A percentile compares a stretch with the other conserved stretches of the same genome.
phyloP scores from a whole-genome alignment of 2,888 invertebrate species.

The Drosophila conformis region DNA sequence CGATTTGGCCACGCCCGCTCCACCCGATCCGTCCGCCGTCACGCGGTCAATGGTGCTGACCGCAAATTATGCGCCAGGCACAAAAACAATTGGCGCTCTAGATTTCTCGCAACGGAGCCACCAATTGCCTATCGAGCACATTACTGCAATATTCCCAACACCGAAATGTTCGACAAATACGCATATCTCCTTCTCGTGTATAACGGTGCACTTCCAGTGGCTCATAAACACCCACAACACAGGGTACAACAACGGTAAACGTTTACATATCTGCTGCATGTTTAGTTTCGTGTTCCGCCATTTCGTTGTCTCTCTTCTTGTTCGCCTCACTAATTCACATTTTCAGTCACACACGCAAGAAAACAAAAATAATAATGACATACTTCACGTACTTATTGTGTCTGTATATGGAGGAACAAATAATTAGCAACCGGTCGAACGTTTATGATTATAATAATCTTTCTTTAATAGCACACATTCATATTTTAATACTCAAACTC shows the following conservation, averaged over 20 bases:
- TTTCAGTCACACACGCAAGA: not conserved
- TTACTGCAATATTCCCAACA: constrained; percentile 20
- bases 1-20: constrained; percentile 19
- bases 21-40: not conserved
- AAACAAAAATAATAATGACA: not conserved
- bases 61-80: constrained; percentile 40
- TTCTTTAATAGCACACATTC: not conserved
- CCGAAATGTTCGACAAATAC: constrained; percentile 22
- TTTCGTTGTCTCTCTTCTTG: constrained; percentile 40
- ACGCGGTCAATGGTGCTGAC: constrained; percentile 20
- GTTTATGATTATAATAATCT: not conserved
- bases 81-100: constrained; percentile 34
- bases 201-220: constrained; percentile 9
- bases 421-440: not conserved
- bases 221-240: constrained; percentile 17
- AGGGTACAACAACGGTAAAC: constrained; percentile 7
- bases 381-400: not conserved
- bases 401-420: not conserved
- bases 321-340: constrained; percentile 1
- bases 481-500: not conserved
- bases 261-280: constrained; percentile 41
- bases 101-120: constrained; percentile 11
- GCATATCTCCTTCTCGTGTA: not conserved
- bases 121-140: constrained; percentile 36
- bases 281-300: constrained; percentile 36